phyloP scores from a whole-genome alignment of 1,140 invertebrate genomes.

The Cotesia glomerata region DNA sequence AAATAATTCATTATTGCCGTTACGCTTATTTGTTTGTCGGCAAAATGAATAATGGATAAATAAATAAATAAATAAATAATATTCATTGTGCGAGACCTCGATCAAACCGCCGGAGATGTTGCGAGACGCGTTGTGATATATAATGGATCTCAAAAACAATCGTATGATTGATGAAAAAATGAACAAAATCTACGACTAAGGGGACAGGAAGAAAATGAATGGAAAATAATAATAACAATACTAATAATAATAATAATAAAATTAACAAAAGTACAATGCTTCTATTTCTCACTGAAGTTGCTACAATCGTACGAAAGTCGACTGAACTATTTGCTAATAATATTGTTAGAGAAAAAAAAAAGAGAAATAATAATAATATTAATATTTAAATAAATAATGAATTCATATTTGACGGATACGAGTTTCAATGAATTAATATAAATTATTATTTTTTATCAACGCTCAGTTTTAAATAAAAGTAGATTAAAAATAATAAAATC shows the following conservation, averaged over 20 bases:
- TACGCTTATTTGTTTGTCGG: constrained; percentile 18
- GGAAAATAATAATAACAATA: constrained; percentile 5
- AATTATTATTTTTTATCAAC: not conserved
- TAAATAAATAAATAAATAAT: not conserved
- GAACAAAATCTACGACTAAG: constrained; percentile 25
- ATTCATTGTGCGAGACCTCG: not conserved
- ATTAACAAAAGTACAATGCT: constrained; percentile 11
- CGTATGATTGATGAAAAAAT: constrained; percentile 42
- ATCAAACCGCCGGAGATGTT: constrained; percentile 4
- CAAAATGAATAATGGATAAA: constrained; percentile 1
- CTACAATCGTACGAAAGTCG: constrained; percentile 23
- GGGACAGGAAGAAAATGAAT: not conserved
- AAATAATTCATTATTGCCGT: not conserved
- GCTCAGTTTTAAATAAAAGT: too few species aligned
- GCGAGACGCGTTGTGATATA: constrained; percentile 53
- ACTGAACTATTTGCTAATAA: constrained; percentile 29
- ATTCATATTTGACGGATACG: not conserved
- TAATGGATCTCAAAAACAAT: constrained; percentile 58
- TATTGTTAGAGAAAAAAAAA: constrained; percentile 3
- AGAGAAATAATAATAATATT: not conserved
- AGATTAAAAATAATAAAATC: not conserved
- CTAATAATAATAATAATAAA: not conserved
- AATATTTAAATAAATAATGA: not conserved
- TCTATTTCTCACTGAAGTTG: constrained; percentile 19
- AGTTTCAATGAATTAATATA: not conserved